phyloP scores from a whole-genome alignment of 2,797 vertebrate species.

The Eulemur albifrons region DNA sequence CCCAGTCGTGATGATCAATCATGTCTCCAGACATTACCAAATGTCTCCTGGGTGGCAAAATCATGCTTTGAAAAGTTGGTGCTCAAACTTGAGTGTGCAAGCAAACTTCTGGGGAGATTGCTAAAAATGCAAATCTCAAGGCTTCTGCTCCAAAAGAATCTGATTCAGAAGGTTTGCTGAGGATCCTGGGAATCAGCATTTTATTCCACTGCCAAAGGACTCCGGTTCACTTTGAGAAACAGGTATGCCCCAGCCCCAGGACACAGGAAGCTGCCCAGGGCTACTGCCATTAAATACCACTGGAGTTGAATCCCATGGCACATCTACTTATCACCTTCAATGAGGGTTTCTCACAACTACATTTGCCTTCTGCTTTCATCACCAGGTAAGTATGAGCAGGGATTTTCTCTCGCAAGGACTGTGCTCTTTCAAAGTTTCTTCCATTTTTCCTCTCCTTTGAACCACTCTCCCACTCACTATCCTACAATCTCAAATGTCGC shows the following conservation, averaged over 20 bases:
- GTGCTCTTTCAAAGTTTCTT: not conserved
- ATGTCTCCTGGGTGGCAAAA: not conserved
- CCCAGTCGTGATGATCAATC: not conserved
- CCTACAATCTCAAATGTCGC: constrained; percentile 21
- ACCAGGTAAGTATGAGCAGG: not conserved
- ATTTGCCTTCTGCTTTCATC: not conserved
- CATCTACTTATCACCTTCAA: not conserved
- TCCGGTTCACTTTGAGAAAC: not conserved
- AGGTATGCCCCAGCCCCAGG: not conserved
- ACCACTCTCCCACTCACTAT: not conserved
- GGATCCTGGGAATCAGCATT: not conserved
- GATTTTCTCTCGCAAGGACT: not conserved
- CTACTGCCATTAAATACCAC: not conserved
- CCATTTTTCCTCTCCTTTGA: constrained; percentile 8
- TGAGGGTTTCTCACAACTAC: not conserved
- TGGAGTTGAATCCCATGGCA: not conserved
- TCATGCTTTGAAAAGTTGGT: not conserved
- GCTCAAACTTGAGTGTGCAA: not conserved
- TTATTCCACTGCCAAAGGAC: not conserved
- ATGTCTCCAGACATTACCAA: not conserved
- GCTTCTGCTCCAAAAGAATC: not conserved
- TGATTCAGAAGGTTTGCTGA: not conserved
- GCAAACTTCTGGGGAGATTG: not conserved
- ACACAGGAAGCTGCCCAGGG: not conserved
- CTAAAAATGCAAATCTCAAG: not conserved